These are phyloP conservation scores for Temnothorax longispinosus DNA, from an alignment of 1,140 invertebrate species.

Conservation along the genomic window DNA sequence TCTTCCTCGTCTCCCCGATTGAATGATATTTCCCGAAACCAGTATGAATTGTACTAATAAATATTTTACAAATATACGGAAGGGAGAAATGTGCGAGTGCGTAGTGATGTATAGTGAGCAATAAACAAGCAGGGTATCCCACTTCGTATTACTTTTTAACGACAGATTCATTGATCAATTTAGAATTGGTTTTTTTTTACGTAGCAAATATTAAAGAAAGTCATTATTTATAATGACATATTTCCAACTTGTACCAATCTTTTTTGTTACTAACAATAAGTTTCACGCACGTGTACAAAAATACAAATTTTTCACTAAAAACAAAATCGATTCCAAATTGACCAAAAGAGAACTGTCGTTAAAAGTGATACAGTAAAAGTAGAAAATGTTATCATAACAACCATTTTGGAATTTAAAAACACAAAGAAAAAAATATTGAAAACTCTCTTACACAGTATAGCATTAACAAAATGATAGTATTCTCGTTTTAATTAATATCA, in stretches of 20 bases:
- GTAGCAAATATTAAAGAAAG: not conserved
- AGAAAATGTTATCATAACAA: not conserved
- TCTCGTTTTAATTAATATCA: conserved; percentile 18
- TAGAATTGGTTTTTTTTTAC: not conserved
- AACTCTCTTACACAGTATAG: not conserved
- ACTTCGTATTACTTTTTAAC: conserved; percentile 20
- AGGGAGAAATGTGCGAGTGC: not conserved
- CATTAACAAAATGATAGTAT: not conserved
- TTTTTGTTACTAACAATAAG: not conserved
- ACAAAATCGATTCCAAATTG: not conserved
- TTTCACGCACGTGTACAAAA: not conserved
- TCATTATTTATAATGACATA: not conserved
- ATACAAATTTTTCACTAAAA: not conserved
- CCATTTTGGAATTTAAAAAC: not conserved
- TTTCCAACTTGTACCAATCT: not conserved
- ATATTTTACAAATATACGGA: conserved; percentile 37
- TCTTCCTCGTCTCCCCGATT: not conserved
- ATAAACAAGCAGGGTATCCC: not conserved
- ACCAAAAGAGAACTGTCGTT: not conserved
- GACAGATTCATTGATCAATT: not conserved
- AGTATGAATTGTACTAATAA: not conserved
- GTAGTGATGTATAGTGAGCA: not conserved
- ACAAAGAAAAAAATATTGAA: not conserved
- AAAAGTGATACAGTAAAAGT: not conserved
- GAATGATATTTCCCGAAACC: conserved; percentile 1